Percentiles rank a stretch among this genome's conserved stretches.
phyloP scores from a whole-genome alignment of 2,888 invertebrate genomes.

The Hypomecis atomaria region DNA sequence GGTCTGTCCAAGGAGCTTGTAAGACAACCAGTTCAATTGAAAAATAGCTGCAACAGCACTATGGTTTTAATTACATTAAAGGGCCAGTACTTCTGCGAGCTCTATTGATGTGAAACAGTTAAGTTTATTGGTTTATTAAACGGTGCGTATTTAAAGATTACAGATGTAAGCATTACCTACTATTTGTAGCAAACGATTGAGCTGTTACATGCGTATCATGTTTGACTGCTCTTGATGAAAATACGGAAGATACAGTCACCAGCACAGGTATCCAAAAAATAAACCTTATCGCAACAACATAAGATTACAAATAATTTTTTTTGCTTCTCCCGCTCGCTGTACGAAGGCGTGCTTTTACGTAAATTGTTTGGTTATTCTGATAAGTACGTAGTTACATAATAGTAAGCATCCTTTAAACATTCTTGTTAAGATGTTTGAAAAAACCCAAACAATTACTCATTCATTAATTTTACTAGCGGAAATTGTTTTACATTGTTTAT shows the following conservation, averaged over 20 bases:
- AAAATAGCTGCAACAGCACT: slow-evolving; percentile 39
- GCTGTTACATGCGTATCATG: slow-evolving; percentile 54
- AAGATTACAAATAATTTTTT: slow-evolving; percentile 17
- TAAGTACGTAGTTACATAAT: slow-evolving; percentile 41
- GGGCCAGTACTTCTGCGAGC: slow-evolving; percentile 36
- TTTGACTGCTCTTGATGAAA: slow-evolving; percentile 54
- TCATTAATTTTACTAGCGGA: slow-evolving; percentile 4
- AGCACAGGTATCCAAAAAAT: slow-evolving; percentile 23
- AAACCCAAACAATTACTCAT: slow-evolving; percentile 20
- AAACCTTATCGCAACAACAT: slow-evolving; percentile 26
- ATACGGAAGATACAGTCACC: slow-evolving; percentile 38
- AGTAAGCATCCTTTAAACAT: slow-evolving; percentile 33
- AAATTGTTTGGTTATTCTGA: slow-evolving; percentile 37
- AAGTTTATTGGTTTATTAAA: slow-evolving; percentile 65
- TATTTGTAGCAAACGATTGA: slow-evolving; percentile 59
- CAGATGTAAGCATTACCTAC: slow-evolving; percentile 54
- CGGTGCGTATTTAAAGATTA: slow-evolving; percentile 57
- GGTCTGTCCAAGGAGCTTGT: slow-evolving; percentile 66
- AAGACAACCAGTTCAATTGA: slow-evolving; percentile 48
- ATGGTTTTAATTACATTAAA: slow-evolving; percentile 56
- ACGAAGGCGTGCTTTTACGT: slow-evolving; percentile 30
- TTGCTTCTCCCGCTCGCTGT: not conserved
- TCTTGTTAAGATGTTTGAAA: slow-evolving; percentile 29
- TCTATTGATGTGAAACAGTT: slow-evolving; percentile 63
- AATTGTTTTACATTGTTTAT: slow-evolving; percentile 8